Base-by-base conservation (phyloP, 64 coral and sea anemone genomes). In the Montipora foliosa region DNA sequence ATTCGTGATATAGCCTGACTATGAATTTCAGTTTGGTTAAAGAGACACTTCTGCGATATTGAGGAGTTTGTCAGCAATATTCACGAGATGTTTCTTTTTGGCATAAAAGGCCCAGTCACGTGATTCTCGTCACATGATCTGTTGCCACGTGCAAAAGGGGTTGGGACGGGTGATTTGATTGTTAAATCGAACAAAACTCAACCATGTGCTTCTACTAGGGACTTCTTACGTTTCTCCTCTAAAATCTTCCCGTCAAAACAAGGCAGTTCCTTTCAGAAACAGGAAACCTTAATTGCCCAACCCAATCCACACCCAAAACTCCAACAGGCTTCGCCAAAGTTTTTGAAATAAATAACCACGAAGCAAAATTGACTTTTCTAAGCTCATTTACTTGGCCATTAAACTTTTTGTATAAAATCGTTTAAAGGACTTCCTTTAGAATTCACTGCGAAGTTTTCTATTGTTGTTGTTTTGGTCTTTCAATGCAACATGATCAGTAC, bases 11-110 rank as follows among this genome's bases (percentile, higher is more conserved):
- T 19, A 49, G 82, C 66, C 37, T 50, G 19, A 72, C 82, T 48
- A 48, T 48, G 17, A 86, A 71, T 86, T 86, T 67, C 64, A 86
- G 37, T 82, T 82, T 82, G 80, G 62, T 86, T 86, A n/a, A 86
- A 5, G 67, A 12, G 64, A 29, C 46, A 84, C 45, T 71, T 71
- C 24, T 71, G 62, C 46, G 66, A 49, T 78, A 50, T 78, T 78
- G 47, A 13, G 6, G 5, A 19, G 47, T 46, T 47, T 78, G 76
- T 78, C 76, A 78, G 76, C 76, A 78, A 78, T 78, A 78, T 78
- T 17, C 14, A 19, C 5, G 5, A 15, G 21, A 19, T 5, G 45
- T 48, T n/a, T 4, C 44, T 49, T 6, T 78, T 78, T 4, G 5
- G 19, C 46, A 47, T 50, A 78, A 49, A 50, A 7, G 0, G 16